These are phyloP conservation scores for cattle (Bos taurus) DNA, from an alignment of 2,113 vertebrate species.

Conservation along the genomic window DNA sequence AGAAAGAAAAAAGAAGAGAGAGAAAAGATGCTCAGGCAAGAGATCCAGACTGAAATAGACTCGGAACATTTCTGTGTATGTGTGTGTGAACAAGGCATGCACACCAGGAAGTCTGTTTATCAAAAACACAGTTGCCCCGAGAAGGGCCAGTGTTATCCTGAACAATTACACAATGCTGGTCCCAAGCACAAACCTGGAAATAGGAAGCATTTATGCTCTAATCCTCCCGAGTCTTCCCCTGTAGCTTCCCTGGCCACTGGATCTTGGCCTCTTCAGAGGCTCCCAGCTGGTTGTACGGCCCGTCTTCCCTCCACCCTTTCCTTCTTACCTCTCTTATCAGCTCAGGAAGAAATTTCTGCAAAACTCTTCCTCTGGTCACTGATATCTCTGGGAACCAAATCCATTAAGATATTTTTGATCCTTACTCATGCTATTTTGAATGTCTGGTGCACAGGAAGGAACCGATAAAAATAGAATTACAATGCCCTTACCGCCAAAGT, in stretches of 20 bases:
- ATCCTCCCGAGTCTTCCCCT: neutral
- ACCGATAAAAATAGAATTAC: constrained; percentile 91
- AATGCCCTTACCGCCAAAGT: constrained; percentile 83
- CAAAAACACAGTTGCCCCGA: neutral
- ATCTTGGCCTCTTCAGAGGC: neutral
- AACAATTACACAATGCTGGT: neutral
- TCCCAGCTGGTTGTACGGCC: neutral
- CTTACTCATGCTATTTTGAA: constrained; percentile 83
- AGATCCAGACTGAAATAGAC: neutral
- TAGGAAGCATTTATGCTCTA: neutral
- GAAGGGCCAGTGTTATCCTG: neutral
- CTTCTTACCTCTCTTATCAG: constrained; percentile 79
- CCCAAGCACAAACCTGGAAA: neutral
- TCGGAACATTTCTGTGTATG: neutral
- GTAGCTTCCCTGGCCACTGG: neutral
- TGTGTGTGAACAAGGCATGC: neutral
- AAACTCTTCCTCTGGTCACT: constrained; percentile 81
- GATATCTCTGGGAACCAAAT: constrained; percentile 84
- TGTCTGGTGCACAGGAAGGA: constrained; percentile 88
- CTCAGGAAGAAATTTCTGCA: constrained; percentile 82
- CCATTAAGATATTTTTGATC: constrained; percentile 88
- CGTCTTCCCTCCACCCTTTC: constrained; percentile 60
- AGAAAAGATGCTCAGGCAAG: neutral
- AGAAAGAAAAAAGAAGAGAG: neutral
- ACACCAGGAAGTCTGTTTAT: constrained; percentile 6